These are phyloP conservation scores for Neodiprion fabricii DNA, from an alignment of 1,140 invertebrate species.

Conservation along the genomic window DNA sequence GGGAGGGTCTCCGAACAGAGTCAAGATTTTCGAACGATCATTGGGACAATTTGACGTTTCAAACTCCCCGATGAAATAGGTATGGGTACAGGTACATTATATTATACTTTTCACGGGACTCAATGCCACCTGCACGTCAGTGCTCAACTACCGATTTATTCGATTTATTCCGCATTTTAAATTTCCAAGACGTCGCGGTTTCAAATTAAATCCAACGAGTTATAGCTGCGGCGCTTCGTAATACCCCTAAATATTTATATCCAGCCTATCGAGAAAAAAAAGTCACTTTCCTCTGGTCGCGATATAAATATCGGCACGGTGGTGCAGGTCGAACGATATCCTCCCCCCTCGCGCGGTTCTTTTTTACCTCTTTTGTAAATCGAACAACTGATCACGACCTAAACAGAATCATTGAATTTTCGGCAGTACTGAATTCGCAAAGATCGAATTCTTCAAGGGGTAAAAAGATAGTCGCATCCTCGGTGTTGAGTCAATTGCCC, in stretches of 20 bases:
- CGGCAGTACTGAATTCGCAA: too few species aligned
- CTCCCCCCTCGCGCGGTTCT: neutral
- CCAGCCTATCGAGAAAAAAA: neutral
- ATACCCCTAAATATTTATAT: conserved; percentile 33
- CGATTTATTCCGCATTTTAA: conserved; percentile 11
- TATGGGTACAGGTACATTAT: too few species aligned
- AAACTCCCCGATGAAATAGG: neutral
- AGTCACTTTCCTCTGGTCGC: too few species aligned
- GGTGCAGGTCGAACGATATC: neutral
- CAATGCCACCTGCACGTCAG: neutral
- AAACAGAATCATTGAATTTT: too few species aligned
- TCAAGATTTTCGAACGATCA: conserved; percentile 17
- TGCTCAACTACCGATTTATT: neutral
- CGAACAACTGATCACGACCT: neutral
- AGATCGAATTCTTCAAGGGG: too few species aligned
- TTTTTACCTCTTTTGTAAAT: neutral
- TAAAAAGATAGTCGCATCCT: too few species aligned
- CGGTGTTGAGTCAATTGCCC: too few species aligned
- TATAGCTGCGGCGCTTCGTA: conserved; percentile 6
- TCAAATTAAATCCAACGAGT: conserved; percentile 12
- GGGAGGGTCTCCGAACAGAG: conserved; percentile 8
- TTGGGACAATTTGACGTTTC: neutral
- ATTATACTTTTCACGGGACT: neutral
- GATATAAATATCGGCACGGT: conserved; percentile 18
- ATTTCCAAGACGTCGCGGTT: conserved; percentile 6